Base-by-base conservation (phyloP, 2,797 vertebrate species). In the Craterocephalus amniculus region DNA sequence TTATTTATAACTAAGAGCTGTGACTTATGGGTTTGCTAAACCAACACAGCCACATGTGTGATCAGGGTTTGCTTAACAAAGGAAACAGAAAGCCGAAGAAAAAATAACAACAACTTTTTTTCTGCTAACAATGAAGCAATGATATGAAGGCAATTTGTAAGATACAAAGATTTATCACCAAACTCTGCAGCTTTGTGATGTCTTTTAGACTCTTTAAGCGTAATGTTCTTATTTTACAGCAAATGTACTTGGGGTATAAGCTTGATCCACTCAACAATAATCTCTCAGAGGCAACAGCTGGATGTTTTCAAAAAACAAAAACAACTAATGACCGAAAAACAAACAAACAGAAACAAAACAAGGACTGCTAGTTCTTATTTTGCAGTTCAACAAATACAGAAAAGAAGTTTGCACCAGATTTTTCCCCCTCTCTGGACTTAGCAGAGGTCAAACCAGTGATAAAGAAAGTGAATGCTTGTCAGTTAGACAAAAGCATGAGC, bases 41-140 rank as follows among this genome's bases (percentile, higher is more conserved):
- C 73, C 2, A 68, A 26, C 45, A 18, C 31, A 74, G 27, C n/a
- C 54, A 51, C 8, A 4, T 22, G 51, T 43, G 27, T 26, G 31
- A n/a, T 26, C 16, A 67, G 0, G 4, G 7, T 62, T 71, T 43
- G 0, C 3, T 31, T 40, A 29, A n/a, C 4, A 20, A 60, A 45
- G 32, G 13, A 22, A 60, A 70, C 12, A 11, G 1, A 54, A 75
- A 68, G n/a, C 6, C n/a, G n/a, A n/a, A n/a, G 27, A 27, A 67
- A 72, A 63, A 67, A 55, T n/a, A n/a, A 63, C 6, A 45, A 63
- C 35, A 45, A 10, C 2, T 11, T 49, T 8, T 22, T 59, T 0
- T 2, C 4, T 74, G 26, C 31, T 13, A 61, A 20, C 29, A 56
- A 6, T 14, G 48, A 34, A 63, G 56, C 14, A 0, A 58, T 22